These are phyloP conservation scores for Silurus asotus DNA, from an alignment of 2,113 vertebrate genomes.

Conservation along the genomic window DNA sequence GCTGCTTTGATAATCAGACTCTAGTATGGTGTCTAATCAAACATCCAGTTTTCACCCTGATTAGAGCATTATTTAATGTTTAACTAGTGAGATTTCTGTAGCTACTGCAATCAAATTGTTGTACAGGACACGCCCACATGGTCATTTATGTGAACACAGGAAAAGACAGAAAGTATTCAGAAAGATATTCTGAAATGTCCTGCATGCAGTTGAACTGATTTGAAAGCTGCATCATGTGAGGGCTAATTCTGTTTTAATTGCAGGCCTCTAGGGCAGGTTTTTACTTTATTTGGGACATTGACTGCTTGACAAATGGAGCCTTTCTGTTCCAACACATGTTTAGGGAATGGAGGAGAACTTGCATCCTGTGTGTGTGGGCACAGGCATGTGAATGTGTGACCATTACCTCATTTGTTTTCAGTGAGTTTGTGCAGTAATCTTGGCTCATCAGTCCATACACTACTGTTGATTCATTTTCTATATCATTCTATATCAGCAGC, in stretches of 20 bases:
- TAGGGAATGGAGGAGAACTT: background rate
- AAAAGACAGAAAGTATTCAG: background rate
- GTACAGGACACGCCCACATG: background rate
- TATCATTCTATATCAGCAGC: background rate
- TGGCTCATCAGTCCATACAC: background rate
- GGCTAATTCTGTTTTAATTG: background rate
- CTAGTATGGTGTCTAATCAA: background rate
- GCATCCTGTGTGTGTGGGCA: background rate
- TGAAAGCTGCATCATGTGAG: background rate
- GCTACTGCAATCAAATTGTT: background rate
- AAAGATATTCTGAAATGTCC: background rate
- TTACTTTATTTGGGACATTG: background rate
- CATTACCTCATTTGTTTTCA: background rate
- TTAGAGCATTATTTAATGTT: background rate
- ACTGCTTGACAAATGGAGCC: conserved; percentile 7
- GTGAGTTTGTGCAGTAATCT: background rate
- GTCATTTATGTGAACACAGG: background rate
- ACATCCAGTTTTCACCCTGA: background rate
- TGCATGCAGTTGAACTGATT: background rate
- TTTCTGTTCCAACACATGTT: background rate
- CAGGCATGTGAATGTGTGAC: background rate
- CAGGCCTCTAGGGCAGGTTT: background rate
- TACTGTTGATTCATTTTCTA: background rate
- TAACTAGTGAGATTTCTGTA: background rate
- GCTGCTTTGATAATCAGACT: background rate